Percentiles rank a stretch among this genome's conserved stretches.
Evolutionary conservation across 2,113 vertebrate species (phyloP).

Genomic region (Laticauda colubrina): DNA sequence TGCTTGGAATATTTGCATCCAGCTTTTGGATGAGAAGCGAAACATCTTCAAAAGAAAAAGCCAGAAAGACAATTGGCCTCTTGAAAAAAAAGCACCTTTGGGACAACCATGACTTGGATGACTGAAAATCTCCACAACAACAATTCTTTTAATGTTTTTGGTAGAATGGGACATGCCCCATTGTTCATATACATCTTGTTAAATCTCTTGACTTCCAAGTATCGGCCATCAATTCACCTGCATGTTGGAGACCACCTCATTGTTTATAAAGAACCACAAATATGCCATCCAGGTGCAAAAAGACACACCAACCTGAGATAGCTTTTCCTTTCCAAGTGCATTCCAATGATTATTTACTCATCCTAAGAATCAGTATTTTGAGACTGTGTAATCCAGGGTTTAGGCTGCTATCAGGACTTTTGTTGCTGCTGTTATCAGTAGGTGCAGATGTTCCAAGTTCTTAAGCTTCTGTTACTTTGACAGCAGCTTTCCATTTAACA

Average conservation of each 20-base stretch:
- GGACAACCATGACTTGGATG: too few relatives aligned
- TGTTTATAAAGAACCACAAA: background rate
- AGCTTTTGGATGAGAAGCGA: too few relatives aligned
- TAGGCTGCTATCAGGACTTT: slow-evolving; percentile 34
- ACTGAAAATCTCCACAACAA: too few relatives aligned
- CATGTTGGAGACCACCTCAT: background rate
- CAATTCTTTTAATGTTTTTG: too few relatives aligned
- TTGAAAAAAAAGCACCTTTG: too few relatives aligned
- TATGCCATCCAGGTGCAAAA: background rate
- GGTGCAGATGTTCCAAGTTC: slow-evolving; percentile 46
- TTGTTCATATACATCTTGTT: too few relatives aligned
- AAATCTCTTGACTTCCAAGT: background rate
- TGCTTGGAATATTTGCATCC: too few relatives aligned
- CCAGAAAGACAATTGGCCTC: too few relatives aligned
- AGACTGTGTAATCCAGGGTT: slow-evolving; percentile 50
- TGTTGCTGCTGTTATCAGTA: slow-evolving; percentile 39
- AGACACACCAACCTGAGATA: background rate
- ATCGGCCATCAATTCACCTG: background rate
- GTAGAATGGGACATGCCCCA: too few relatives aligned
- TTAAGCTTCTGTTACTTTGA: slow-evolving; percentile 55
- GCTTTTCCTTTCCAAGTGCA: slow-evolving; percentile 17
- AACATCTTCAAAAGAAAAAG: too few relatives aligned
- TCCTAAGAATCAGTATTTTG: slow-evolving; percentile 29
- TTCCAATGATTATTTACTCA: slow-evolving; percentile 31
- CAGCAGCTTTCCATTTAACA: slow-evolving; percentile 44